These are phyloP conservation scores for Cheilosia grossa DNA, from an alignment of 2,888 invertebrate genomes.

Conservation along the genomic window DNA sequence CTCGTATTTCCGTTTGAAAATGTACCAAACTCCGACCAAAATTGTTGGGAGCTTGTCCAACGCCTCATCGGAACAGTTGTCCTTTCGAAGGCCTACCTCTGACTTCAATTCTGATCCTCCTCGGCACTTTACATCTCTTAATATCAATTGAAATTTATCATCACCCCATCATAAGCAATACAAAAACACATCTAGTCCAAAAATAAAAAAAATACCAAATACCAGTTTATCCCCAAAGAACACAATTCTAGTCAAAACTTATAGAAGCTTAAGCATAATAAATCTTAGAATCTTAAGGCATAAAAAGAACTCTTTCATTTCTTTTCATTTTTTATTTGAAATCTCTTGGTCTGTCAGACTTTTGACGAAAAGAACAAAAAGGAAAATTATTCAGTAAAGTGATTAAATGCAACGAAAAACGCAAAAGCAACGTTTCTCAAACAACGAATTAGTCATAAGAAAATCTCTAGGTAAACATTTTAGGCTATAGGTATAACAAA, in stretches of 20 bases:
- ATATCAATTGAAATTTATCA: constrained; percentile 20
- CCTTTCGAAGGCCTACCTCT: neutral
- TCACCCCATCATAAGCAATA: constrained; percentile 42
- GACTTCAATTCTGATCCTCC: constrained; percentile 3
- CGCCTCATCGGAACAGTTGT: neutral
- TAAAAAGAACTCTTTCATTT: constrained; percentile 56
- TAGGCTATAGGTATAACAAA: constrained; percentile 55
- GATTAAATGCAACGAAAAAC: constrained; percentile 78
- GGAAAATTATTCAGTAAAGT: constrained; percentile 80
- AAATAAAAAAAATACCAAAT: constrained; percentile 9
- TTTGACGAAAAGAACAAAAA: constrained; percentile 78
- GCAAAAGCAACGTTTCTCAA: constrained; percentile 83
- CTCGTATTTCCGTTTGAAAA: too few relatives aligned
- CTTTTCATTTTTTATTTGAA: constrained; percentile 29
- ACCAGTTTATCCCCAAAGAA: constrained; percentile 46
- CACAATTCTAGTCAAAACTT: constrained; percentile 67
- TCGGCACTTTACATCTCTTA: neutral
- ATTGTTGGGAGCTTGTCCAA: neutral
- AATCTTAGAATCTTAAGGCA: constrained; percentile 69
- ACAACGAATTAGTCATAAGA: constrained; percentile 84
- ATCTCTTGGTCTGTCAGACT: constrained; percentile 78
- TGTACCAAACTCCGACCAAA: neutral
- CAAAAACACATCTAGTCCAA: constrained; percentile 57
- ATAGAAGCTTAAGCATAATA: constrained; percentile 72
- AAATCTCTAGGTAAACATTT: constrained; percentile 67